These are phyloP conservation scores for Tholera decimalis DNA, from an alignment of 2,888 invertebrate species.

Conservation along the genomic window DNA sequence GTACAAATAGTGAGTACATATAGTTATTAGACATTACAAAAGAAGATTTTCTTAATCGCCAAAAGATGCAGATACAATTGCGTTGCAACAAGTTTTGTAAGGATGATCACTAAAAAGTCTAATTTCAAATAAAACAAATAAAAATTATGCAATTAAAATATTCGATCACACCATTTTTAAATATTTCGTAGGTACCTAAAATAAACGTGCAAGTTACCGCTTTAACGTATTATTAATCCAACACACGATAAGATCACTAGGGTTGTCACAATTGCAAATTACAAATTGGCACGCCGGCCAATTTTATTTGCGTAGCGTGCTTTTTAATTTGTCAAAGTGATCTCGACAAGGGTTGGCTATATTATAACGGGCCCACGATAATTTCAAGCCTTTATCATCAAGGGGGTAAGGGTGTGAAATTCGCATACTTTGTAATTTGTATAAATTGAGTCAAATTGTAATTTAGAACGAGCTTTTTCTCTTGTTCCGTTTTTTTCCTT, in stretches of 20 bases:
- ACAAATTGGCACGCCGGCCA: conserved; percentile 71
- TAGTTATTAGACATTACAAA: too few relatives aligned
- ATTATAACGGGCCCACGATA: conserved; percentile 66
- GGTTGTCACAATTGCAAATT: conserved; percentile 65
- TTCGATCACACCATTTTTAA: not conserved
- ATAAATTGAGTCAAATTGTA: conserved; percentile 76
- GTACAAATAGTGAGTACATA: too few relatives aligned
- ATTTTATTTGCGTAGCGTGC: conserved; percentile 71
- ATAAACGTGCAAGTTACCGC: conserved; percentile 24
- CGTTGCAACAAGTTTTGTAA: too few relatives aligned
- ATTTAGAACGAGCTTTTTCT: conserved; percentile 67
- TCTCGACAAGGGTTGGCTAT: conserved; percentile 68
- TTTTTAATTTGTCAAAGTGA: conserved; percentile 77
- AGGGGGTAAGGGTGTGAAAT: conserved; percentile 72
- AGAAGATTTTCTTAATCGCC: too few relatives aligned
- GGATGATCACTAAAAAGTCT: not conserved
- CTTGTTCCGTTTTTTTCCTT: conserved; percentile 28
- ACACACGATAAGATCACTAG: conserved; percentile 69
- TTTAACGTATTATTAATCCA: conserved; percentile 61
- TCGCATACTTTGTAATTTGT: conserved; percentile 72
- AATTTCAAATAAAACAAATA: not conserved
- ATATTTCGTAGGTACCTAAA: conserved; percentile 16
- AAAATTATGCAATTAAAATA: not conserved
- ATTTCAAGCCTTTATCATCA: conserved; percentile 67
- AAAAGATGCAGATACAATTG: too few relatives aligned